Conservation (phyloP, 2,113 vertebrate species). For the Phycodurus eques region DNA sequence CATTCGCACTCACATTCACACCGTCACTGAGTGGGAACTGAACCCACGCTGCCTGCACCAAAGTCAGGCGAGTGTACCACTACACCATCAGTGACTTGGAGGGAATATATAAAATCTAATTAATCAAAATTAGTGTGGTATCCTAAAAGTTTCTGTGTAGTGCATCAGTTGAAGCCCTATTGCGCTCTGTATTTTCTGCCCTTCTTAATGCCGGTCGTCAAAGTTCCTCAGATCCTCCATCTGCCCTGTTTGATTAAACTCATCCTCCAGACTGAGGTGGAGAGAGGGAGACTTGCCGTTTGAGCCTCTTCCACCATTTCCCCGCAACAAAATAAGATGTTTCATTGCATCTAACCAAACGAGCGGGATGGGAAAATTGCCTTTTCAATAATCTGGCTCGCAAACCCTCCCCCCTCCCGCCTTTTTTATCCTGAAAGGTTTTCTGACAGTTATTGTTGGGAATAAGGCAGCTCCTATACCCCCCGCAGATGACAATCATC, state of each 20-base stretch:
- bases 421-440: conserved; percentile 48
- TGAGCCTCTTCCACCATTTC: conserved; percentile 43
- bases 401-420: not conserved
- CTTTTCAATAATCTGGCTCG: conserved; percentile 59
- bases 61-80: too few relatives aligned
- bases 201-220: conserved; percentile 37
- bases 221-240: conserved; percentile 45
- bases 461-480: conserved; percentile 53
- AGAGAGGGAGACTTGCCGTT: conserved; percentile 30
- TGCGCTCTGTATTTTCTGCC: conserved; percentile 32
- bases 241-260: conserved; percentile 57
- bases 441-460: conserved; percentile 64
- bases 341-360: conserved; percentile 42
- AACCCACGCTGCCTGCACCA: too few relatives aligned
- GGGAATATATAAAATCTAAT: too few relatives aligned
- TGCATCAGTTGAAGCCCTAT: conserved; percentile 10
- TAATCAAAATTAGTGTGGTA: too few relatives aligned
- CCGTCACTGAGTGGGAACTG: too few relatives aligned
- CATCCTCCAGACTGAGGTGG: conserved; percentile 32
- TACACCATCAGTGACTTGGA: too few relatives aligned
- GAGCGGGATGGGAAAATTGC: conserved; percentile 53
- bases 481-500: conserved; percentile 67
- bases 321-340: conserved; percentile 56
- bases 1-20: too few relatives aligned
- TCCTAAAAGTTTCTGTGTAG: not conserved